Base-by-base conservation (phyloP, 2,113 vertebrate genomes). In the Clarias macrocephalus region DNA sequence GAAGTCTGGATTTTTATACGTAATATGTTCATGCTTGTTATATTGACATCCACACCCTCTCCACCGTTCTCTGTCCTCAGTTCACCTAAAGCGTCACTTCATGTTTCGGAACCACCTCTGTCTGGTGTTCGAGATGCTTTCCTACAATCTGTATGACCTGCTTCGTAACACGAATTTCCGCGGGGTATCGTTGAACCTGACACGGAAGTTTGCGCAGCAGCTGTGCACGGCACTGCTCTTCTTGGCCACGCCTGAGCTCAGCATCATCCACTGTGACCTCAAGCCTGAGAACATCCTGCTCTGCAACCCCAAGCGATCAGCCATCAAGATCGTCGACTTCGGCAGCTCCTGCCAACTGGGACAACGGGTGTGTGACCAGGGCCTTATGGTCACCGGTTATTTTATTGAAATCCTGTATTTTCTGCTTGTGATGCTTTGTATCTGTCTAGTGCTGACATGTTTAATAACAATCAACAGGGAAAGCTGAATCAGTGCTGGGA, bases 251-350 rank as follows among this genome's bases (percentile, higher is more conserved):
- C 98, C 98, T 88, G 98, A 99, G 93, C 98, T 99, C 94, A 99
- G 98, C 95, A 99, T 99, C 96, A 99, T 99, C 97, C 98, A 99
- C 98, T 99, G 98, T 97, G 98, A 99, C 96, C 97, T 99, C 93
- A 99, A 99, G 94, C 98, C 98, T 13, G 98, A 99, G 94, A 99
- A 99, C 93, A 99, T 99, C 94, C 96, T 99, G 91, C 97, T 99
- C 86, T 99, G 98, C 91, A 99, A 99, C 94, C 98, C 98, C 92
- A 99, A 99, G 93, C 95, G 98, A 93, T 99, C 97, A 89, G 98
- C 98, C 92, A 99, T 99, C 96, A 99, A 99, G 95, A 99, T 99
- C 37, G 98, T 99, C 91, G 98, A 99, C 93, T 99, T 99, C 89
- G 98, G 98, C 92, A 99, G 98, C 89, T 99, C 98, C 7, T 99